These are phyloP conservation scores for Sylvietta virens DNA, from an alignment of 2,113 vertebrate species.

Conservation along the genomic window DNA sequence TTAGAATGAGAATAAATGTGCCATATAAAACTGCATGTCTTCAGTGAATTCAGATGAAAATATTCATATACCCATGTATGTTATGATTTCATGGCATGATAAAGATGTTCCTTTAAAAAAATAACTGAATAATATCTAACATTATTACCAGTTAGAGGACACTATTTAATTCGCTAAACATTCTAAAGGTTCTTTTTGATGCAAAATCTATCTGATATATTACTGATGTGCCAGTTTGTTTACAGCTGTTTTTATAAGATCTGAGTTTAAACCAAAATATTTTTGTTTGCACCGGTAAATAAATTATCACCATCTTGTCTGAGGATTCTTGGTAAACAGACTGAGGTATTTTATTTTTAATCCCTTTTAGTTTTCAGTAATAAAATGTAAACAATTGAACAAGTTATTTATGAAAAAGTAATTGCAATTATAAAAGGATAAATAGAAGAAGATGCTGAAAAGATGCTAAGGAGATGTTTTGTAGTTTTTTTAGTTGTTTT, in stretches of 20 bases:
- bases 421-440: not conserved
- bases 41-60: not conserved
- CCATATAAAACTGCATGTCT: not conserved
- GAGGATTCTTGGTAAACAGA: not conserved
- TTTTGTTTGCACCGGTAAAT: not conserved
- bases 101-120: not conserved
- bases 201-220: not conserved
- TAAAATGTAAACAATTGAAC: not conserved
- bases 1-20: not conserved
- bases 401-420: not conserved
- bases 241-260: not conserved
- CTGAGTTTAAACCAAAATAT: not conserved
- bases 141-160: not conserved
- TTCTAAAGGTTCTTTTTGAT: not conserved
- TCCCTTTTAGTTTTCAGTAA: not conserved
- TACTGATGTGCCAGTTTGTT: not conserved
- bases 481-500: not conserved
- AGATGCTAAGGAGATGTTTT: not conserved
- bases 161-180: not conserved
- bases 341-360: not conserved
- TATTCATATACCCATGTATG: not conserved
- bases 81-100: not conserved
- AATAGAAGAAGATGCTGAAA: not conserved
- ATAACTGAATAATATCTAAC: not conserved
- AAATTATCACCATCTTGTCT: not conserved